Conservation (phyloP, 2,888 invertebrate species). For the Drosophila lutescens region DNA sequence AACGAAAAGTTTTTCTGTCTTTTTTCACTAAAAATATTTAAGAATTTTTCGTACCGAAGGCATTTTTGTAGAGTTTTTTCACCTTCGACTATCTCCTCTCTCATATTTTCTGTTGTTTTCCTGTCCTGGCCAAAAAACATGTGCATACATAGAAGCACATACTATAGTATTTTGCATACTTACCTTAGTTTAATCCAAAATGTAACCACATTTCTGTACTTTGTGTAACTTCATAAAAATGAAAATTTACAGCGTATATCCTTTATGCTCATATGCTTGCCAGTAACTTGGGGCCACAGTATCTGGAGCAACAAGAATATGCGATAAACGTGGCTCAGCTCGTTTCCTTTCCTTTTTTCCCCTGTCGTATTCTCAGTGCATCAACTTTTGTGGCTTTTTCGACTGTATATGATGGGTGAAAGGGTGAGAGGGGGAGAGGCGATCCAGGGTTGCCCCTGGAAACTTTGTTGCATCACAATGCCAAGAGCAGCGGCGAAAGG, state of each 20-base stretch:
- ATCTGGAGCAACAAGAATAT: constrained; percentile 48
- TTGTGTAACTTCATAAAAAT: constrained; percentile 80
- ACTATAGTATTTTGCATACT: constrained; percentile 48
- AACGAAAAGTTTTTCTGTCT: no score
- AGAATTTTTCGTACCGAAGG: no score
- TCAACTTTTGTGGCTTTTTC: constrained; percentile 69
- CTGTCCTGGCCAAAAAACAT: constrained; percentile 29
- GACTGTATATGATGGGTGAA: background rate
- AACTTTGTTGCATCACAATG: constrained; percentile 72
- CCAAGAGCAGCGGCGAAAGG: constrained; percentile 43
- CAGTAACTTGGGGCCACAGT: constrained; percentile 16
- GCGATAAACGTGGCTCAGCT: constrained; percentile 63
- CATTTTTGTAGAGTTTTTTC: background rate
- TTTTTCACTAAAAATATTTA: no score
- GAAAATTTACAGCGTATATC: constrained; percentile 79
- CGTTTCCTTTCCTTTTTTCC: constrained; percentile 42
- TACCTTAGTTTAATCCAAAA: constrained; percentile 72
- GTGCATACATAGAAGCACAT: constrained; percentile 9
- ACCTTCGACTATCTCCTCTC: background rate
- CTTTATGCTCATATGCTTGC: constrained; percentile 73
- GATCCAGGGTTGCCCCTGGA: constrained; percentile 29
- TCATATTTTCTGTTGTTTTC: background rate
- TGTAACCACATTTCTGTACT: constrained; percentile 77
- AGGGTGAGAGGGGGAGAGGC: constrained; percentile 30
- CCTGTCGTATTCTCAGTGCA: constrained; percentile 45